Conservation (phyloP, 2,113 vertebrate species). For the Anseranas semipalmata region DNA sequence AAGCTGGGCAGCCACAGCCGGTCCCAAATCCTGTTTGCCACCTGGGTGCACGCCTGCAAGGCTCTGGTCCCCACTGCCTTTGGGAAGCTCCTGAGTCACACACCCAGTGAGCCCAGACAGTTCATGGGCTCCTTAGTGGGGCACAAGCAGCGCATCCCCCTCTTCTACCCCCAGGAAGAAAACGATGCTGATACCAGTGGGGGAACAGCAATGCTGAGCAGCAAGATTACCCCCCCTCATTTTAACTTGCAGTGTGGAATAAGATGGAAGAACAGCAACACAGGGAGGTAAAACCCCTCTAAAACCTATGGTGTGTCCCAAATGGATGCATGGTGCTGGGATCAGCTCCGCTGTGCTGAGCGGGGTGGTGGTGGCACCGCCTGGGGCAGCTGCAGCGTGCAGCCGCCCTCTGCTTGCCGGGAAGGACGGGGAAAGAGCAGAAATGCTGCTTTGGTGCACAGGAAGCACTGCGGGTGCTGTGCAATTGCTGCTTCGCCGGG, state of each 20-base stretch:
- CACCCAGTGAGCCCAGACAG: neutral
- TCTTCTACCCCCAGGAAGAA: no score
- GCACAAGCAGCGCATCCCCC: neutral
- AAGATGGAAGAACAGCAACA: neutral
- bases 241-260: fast-evolving
- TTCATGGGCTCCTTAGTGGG: neutral
- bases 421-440: neutral
- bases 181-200: fast-evolving
- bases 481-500: fast-evolving
- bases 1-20: neutral
- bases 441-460: neutral
- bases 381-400: fast-evolving
- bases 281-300: neutral
- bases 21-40: neutral
- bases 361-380: neutral
- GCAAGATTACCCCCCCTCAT: fast-evolving
- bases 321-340: fast-evolving
- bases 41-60: neutral
- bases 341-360: neutral
- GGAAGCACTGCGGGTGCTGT: neutral
- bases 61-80: neutral
- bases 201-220: neutral
- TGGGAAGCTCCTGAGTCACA: neutral
- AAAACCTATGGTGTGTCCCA: neutral
- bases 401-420: neutral